Evolutionary conservation across 2,113 vertebrate species (phyloP).

Genomic region (Clupea harengus): DNA sequence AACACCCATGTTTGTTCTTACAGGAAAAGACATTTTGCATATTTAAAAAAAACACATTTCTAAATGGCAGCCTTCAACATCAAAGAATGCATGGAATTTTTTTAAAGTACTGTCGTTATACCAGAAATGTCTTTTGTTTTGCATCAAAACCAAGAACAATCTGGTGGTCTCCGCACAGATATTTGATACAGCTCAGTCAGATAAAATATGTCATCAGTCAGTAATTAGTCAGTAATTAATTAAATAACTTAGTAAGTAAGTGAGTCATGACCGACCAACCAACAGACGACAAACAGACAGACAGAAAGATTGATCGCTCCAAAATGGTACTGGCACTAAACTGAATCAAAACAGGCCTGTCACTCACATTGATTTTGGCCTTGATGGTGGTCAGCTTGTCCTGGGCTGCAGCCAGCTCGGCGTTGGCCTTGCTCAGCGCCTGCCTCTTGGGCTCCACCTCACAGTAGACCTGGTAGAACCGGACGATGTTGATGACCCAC

Average conservation of each 20-base stretch:
- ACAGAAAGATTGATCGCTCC: neutral
- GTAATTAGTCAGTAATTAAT: neutral
- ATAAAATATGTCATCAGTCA: neutral
- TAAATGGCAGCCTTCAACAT: neutral
- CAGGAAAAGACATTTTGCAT: neutral
- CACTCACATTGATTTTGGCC: conserved; percentile 86
- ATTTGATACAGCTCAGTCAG: neutral
- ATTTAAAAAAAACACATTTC: neutral
- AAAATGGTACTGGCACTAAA: neutral
- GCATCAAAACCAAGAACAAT: neutral
- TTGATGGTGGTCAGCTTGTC: conserved; percentile 85
- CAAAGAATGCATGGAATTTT: no score
- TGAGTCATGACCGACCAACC: neutral
- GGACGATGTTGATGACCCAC: conserved; percentile 91
- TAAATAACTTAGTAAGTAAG: neutral
- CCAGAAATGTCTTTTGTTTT: neutral
- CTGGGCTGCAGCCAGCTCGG: conserved; percentile 82
- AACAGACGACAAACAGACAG: neutral
- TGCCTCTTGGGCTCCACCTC: conserved; percentile 93
- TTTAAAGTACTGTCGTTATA: neutral
- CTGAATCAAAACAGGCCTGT: neutral
- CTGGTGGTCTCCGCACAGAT: neutral
- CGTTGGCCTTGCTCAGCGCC: conserved; percentile 82
- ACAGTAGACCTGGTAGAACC: conserved; percentile 84
- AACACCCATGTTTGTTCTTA: neutral